Evolutionary conservation across 2,888 invertebrate species (phyloP), one percentile per base, ranked within the genome.

Genomic region (Ornithoptera alexandrae): DNA sequence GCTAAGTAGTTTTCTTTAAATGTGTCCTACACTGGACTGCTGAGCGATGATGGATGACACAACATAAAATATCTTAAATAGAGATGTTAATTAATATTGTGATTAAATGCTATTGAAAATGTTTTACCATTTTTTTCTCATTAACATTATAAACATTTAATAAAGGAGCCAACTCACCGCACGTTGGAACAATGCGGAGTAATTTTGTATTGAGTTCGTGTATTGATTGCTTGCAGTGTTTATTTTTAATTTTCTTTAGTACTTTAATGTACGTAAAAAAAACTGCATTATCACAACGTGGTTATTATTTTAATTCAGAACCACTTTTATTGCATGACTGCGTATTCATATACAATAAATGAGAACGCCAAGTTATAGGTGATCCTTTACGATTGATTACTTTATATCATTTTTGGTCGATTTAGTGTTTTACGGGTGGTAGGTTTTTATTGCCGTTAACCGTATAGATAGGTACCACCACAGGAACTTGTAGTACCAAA

Each of bases 161-260:
- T 53, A 7, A 53, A 53, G 18, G 53, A n/a, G 53, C 18, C n/a
- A 53, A 53, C 53, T 1, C 53, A n/a, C n/a, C 53, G 53, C 53
- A 1, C 53, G n/a, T n/a, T 53, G 18, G 1, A 6, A 53, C 53
- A 53, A 53, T n/a, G 53, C 18, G n/a, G 53, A 18, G n/a, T 53
- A 53, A 53, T 53, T 53, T n/a, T n/a, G n/a, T 53, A 53, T 53
- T 8, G 53, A 12, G 30, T 24, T n/a, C 12, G 63, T 4, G n/a
- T 24, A 36, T 18, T 36, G 63, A 63, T 10, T 61, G 61, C 53
- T 53, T 53, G 53, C 53, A n/a, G 17, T 24, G 36, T 30, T 36
- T 18, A n/a, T 46, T 22, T 62, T 62, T 53, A 56, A 56, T 63
- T n/a, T 62, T 6, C 46, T 46, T n/a, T 12, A 18, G 53, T 53